Base-by-base conservation (phyloP, 2,113 vertebrate species). In the Pedetes capensis region DNA sequence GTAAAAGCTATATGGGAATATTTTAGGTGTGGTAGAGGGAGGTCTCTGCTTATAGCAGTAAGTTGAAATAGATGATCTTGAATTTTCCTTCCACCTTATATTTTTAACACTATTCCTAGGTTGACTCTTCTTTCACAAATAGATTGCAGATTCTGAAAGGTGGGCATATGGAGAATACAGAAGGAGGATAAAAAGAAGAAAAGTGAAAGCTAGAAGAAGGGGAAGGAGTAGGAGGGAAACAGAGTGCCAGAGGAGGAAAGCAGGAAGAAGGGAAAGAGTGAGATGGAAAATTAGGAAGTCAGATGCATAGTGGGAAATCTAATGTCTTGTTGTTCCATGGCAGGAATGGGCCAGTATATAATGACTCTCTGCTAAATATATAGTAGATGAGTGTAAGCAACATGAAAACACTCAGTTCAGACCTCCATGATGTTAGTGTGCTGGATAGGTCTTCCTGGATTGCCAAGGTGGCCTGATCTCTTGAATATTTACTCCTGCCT, bases 121-220 rank as follows among this genome's bases (percentile, higher is more conserved):
- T 72, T 91, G 23, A 34, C 66, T 34, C 57, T 93, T 16, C 22
- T 78, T 51, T 10, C 22, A 79, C 61, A 34, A 76, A 91, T 74
- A 78, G 25, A 13, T 4, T 85, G 13, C 1, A 25, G 22, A 34
- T 68, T 84, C n/a, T 71, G 51, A 81, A 90, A 89, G 39, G 18
- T 20, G 3, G 2, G 4, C 1, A 68, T 29, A 47, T 47, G 20
- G 37, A 74, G 13, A 27, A 83, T n/a, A 49, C 5, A 68, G 22
- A 85, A 59, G 23, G 71, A 90, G 44, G 25, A n/a, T 20, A 32
- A 85, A 72, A 47, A 57, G 59, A 10, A 22, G 27, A 23, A 49
- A 7, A 22, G 8, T 44, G 2, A 89, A 53, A 55, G 2, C 53
- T 63, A 42, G 12, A 76, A 64, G 51, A 11, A 20, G n/a, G 12